Base-by-base conservation (phyloP, 1,140 invertebrate species). In the Subanguina moxae region DNA sequence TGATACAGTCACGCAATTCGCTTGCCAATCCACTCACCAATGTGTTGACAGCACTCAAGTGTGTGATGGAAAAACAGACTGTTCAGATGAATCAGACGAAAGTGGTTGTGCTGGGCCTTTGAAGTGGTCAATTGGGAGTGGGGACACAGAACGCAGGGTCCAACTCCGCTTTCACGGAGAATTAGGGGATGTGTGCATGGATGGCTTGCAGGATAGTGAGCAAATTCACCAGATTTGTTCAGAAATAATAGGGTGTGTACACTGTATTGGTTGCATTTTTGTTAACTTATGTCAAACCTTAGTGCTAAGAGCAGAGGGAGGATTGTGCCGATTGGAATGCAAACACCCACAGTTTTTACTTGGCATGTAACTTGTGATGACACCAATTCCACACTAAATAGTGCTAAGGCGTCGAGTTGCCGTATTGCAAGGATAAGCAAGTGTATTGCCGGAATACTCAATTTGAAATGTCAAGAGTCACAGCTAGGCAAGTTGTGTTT, bases 41-140 rank as follows among this genome's bases (percentile, higher is more conserved):
- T 70, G 68, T 19, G 23, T 70, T 1, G 3, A 64, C 1, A 19
- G n/a, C 15, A 23, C 21, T 30, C 13, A 21, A 0, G 56, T 70
- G 27, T 70, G 68, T 42, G 45, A 70, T 46, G 68, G 66, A 21
- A 30, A 27, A 9, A 21, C 32, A 17, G 65, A 70, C 19, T 70
- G 68, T 62, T 21, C 19, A 25, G 68, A 70, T 48, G 64, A 23
- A 38, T 69, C 46, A 25, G 68, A 70, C 56, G 68, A 70, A 56
- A 43, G 23, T 27, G 68, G 58, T n/a, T 70, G 68, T 56, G 23
- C 15, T 19, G 57, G 63, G 21, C 28, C 63, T 11, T 27, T 19
- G 1, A 65, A 57, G 59, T 25, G 23, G 63, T 64, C 27, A 23
- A 17, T 19, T 21, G 13, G 23, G n/a, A 52, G 15, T 46, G n/a